Conservation (phyloP, 2,888 invertebrate genomes). For the Apomyelois bistriatella region DNA sequence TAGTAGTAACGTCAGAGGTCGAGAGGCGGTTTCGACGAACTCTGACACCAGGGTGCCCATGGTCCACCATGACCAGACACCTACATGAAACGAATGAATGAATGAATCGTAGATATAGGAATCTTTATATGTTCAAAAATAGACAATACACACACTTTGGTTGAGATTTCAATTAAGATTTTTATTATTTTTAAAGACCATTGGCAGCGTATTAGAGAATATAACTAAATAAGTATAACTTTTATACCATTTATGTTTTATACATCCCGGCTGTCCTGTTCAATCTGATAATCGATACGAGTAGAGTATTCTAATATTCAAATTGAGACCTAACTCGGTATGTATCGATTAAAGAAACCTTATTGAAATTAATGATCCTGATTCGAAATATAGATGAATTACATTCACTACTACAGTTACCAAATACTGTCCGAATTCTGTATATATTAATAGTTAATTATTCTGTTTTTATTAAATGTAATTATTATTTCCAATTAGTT, state of each 20-base stretch:
- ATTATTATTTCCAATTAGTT: no score
- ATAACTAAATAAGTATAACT: neutral
- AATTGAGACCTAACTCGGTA: constrained; percentile 46
- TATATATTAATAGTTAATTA: neutral
- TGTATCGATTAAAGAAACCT: constrained; percentile 43
- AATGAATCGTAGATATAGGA: no score
- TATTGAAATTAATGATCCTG: constrained; percentile 44
- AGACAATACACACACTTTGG: no score
- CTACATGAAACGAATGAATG: no score
- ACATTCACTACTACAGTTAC: neutral
- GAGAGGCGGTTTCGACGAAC: no score
- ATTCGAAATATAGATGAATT: constrained; percentile 16
- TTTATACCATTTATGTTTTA: neutral
- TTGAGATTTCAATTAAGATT: neutral
- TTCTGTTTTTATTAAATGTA: neutral
- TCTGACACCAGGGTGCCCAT: no score
- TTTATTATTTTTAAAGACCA: no score
- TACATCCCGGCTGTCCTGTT: constrained; percentile 34
- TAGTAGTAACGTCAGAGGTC: no score
- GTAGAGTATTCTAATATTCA: constrained; percentile 43
- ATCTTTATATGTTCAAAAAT: no score
- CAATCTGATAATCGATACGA: constrained; percentile 55
- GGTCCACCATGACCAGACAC: no score
- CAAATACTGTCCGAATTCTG: neutral
- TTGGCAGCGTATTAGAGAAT: no score